These are phyloP conservation scores for Leptatherina wallacei DNA, from an alignment of 2,797 vertebrate genomes.

Conservation along the genomic window DNA sequence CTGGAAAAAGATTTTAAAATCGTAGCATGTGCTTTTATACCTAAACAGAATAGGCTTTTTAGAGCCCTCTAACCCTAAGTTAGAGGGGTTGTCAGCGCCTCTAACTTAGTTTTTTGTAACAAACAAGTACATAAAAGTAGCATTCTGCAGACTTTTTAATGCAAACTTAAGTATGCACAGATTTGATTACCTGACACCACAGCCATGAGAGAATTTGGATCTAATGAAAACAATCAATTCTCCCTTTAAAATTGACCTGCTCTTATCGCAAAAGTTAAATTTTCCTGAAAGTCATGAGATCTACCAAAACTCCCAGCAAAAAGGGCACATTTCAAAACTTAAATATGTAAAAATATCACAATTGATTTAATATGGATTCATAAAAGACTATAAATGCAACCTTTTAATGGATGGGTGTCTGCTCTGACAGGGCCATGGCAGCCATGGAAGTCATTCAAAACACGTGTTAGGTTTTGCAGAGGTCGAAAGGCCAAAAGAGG, in stretches of 20 bases:
- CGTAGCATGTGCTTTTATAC: neutral
- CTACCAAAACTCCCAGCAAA: neutral
- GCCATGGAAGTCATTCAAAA: conserved; percentile 31
- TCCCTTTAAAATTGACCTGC: no score
- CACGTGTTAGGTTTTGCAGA: conserved; percentile 35
- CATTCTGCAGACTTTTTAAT: neutral
- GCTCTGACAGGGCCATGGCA: neutral
- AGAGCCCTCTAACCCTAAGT: no score
- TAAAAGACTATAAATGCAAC: neutral
- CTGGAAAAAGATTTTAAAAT: neutral
- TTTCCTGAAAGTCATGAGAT: neutral
- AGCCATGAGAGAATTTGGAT: no score
- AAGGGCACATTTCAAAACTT: neutral
- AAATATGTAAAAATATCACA: no score
- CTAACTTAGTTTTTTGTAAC: neutral
- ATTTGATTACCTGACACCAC: neutral
- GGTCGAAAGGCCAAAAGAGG: conserved; percentile 55
- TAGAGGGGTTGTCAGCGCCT: neutral
- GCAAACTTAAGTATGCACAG: neutral
- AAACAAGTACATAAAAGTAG: no score
- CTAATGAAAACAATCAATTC: no score
- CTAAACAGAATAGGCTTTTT: no score
- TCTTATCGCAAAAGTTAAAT: neutral
- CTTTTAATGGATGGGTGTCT: neutral
- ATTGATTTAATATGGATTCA: no score